Conservation (phyloP, 2,888 invertebrate genomes). For the Colostygia pectinataria region DNA sequence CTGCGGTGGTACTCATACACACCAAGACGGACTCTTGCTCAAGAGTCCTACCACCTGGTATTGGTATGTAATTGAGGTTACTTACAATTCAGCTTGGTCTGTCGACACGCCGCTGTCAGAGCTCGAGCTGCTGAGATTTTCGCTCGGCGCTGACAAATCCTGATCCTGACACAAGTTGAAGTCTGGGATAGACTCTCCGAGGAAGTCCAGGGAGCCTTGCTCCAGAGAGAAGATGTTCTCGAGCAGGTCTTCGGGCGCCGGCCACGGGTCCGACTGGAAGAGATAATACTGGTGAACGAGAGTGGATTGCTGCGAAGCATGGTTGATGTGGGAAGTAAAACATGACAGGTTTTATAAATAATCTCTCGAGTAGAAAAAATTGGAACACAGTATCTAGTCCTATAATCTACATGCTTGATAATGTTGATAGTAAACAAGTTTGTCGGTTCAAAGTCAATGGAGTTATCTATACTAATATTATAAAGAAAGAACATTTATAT, state of each 20-base stretch:
- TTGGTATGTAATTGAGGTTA: neutral
- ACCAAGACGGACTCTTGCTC: no score
- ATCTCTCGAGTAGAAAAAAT: no score
- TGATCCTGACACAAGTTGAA: slow-evolving; percentile 60
- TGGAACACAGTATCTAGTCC: no score
- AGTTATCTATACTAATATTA: no score
- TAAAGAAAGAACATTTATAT: no score
- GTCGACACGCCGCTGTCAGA: slow-evolving; percentile 89
- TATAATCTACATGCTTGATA: no score
- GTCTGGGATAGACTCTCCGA: slow-evolving; percentile 80
- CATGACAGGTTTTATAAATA: no score
- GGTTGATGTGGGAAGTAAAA: no score
- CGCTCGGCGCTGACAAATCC: slow-evolving; percentile 56
- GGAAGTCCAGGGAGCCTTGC: slow-evolving; percentile 83
- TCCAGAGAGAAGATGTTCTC: slow-evolving; percentile 87
- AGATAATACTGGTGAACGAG: slow-evolving; percentile 10
- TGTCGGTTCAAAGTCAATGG: no score
- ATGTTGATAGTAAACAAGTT: no score
- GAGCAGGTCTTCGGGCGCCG: slow-evolving; percentile 84
- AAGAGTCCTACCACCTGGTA: no score
- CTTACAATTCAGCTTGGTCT: slow-evolving; percentile 83
- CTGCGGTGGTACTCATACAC: no score
- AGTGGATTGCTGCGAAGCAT: neutral
- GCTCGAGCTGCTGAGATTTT: slow-evolving; percentile 72
- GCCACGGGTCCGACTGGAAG: slow-evolving; percentile 73